Evolutionary conservation across 2,888 invertebrate species (phyloP), one percentile per base, ranked within the genome.

Genomic region (Alentia gelatinosa): DNA sequence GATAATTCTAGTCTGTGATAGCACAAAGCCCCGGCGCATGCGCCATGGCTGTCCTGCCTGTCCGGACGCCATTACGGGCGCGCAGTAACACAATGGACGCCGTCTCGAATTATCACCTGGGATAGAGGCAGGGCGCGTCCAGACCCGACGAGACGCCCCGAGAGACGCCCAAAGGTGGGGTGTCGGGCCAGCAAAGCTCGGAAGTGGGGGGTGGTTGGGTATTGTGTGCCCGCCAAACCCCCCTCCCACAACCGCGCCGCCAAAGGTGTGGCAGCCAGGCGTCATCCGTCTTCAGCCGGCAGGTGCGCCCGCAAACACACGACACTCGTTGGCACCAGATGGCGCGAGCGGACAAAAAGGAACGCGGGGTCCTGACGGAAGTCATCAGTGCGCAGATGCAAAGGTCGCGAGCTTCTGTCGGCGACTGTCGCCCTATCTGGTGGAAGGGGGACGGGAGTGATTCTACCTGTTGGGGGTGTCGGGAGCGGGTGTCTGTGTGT

Each of bases 241-340:
- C n/a, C n/a, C n/a, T n/a, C n/a, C n/a, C n/a, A n/a, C n/a, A n/a
- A n/a, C n/a, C 56, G n/a, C 26, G 26, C 30, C 74, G 74, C 33
- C 74, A 74, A 33, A 74, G 74, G 74, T 79, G 79, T 23, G 37
- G 79, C 12, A 35, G 19, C 23, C 35, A 19, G 23, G 37, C 37
- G 35, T 39, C 35, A 79, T 79, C 79, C 35, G 26, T 39, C 79
- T 39, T 79, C 35, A 15, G 26, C 15, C 79, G 39, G 79, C 79
- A 79, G 79, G 79, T 79, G 79, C 39, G 79, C 9, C 19, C 79
- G 39, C 79, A 79, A 79, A 79, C 79, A 79, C 0, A 79, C 79
- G 35, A 9, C 39, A n/a, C 35, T 35, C 3, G 12, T 15, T n/a
- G 23, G 15, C 79, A 79, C 79, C 79, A 35, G 39, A 7, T 37